Evolutionary conservation across 2,888 invertebrate genomes (phyloP).

Genomic region (Morpho deidamia): DNA sequence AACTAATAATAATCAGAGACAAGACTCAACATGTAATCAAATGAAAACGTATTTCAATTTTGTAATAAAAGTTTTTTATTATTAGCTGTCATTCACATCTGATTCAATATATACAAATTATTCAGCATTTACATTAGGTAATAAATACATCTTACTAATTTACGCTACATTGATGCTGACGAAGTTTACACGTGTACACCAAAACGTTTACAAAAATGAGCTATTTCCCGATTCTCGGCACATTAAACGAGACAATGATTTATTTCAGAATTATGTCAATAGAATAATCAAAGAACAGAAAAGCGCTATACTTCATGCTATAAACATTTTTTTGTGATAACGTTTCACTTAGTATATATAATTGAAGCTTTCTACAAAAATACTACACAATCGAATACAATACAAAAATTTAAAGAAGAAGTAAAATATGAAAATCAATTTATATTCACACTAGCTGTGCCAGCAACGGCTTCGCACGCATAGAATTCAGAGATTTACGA

Average conservation of each 20-base stretch:
- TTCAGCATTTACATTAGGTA: conserved; percentile 65
- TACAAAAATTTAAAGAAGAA: too few relatives aligned
- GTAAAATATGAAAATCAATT: too few relatives aligned
- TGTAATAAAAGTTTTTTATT: conserved; percentile 75
- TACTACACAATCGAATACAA: too few relatives aligned
- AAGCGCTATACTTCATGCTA: neutral
- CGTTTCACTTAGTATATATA: too few relatives aligned
- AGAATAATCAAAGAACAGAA: neutral
- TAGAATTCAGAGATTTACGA: too few relatives aligned
- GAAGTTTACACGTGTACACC: conserved; percentile 55
- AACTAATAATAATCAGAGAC: conserved; percentile 58
- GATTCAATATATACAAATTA: conserved; percentile 77
- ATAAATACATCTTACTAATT: conserved; percentile 58
- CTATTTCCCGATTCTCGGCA: conserved; percentile 39
- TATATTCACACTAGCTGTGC: too few relatives aligned
- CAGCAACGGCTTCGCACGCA: too few relatives aligned
- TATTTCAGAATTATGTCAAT: conserved; percentile 5
- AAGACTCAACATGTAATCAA: conserved; percentile 54
- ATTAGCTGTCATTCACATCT: conserved; percentile 65
- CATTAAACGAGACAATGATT: conserved; percentile 36
- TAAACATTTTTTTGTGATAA: too few relatives aligned
- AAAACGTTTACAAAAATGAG: conserved; percentile 60
- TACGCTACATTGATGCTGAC: conserved; percentile 50
- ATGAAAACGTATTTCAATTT: conserved; percentile 61
- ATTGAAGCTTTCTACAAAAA: too few relatives aligned